Evolutionary conservation across 2,797 vertebrate genomes (phyloP), one percentile per base, ranked within the genome.

Genomic region (Pseudomugil tenellus): DNA sequence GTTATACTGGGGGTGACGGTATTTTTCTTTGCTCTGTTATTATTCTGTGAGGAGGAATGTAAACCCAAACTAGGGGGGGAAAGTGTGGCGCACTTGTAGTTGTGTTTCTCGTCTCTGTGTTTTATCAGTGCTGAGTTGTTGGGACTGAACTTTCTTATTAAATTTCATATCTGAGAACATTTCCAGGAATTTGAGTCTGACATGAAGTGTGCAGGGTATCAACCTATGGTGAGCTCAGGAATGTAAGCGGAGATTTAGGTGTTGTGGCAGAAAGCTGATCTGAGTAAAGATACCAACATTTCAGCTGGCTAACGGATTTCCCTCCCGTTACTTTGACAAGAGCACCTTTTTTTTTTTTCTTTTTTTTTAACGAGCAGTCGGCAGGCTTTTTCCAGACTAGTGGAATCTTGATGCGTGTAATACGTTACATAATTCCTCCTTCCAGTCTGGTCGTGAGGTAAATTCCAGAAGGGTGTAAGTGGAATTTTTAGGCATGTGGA

Each of bases 401-500:
- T 55, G 74, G 84, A 89, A 89, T 87, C 83, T 75, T 72, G 74
- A 76, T 77, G 71, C 83, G 84, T 80, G 80, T 83, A 76, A 76
- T 69, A 67, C 77, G 82, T 93, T 91, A 73, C 70, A 53, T 85
- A 91, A 92, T 72, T 55, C 78, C 70, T 70, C 59, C 58, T 74
- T 76, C 75, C 58, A 56, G 66, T 70, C 52, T 55, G 67, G 76
- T 70, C 84, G 79, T 75, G 73, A 85, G 74, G 87, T 89, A 84
- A 87, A 87, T 79, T 81, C 51, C 76, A 66, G 64, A 73, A 61
- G 54, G 34, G 51, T 31, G 69, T 63, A 63, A 66, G 55, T 74
- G 70, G 52, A 79, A 55, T 37, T 76, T 84, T 77, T 62, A 49
- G 12, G 75, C 72, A 82, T 87, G 76, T 77, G 77, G 54, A 55